phyloP scores from a whole-genome alignment of 1,140 invertebrate genomes.

The Solenopsis invicta region DNA sequence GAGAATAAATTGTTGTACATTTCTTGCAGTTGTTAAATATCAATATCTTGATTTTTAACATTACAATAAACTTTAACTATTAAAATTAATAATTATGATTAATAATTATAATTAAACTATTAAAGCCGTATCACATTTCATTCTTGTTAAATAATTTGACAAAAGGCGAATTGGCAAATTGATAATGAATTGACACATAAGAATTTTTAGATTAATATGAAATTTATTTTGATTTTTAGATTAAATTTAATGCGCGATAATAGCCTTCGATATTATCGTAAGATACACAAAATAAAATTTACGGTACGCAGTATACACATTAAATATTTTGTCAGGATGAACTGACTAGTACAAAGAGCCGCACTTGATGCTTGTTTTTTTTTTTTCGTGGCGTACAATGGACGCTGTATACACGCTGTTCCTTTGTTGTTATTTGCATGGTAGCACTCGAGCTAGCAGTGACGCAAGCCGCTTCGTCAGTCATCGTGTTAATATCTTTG shows the following conservation, averaged over 20 bases:
- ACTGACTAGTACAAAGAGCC: neutral
- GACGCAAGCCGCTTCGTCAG: neutral
- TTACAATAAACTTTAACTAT: neutral
- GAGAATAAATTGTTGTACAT: neutral
- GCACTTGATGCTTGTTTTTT: neutral
- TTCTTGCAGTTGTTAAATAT: neutral
- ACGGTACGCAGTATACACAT: neutral
- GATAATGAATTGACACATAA: neutral
- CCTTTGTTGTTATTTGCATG: constrained; percentile 11
- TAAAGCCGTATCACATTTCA: neutral
- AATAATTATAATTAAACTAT: neutral
- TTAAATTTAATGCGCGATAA: neutral
- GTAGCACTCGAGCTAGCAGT: neutral
- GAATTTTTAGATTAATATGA: neutral
- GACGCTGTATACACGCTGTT: neutral
- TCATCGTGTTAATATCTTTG: neutral
- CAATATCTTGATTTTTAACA: neutral
- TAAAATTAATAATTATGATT: no score
- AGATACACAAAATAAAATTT: neutral
- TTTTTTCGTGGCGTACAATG: neutral
- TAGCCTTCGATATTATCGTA: neutral
- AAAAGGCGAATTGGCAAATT: neutral
- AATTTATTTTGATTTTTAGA: neutral
- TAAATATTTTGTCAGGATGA: neutral
- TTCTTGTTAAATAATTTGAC: neutral